Evolutionary conservation across 2,888 invertebrate species (phyloP).

Genomic region (Mesorhabditis sp.): DNA sequence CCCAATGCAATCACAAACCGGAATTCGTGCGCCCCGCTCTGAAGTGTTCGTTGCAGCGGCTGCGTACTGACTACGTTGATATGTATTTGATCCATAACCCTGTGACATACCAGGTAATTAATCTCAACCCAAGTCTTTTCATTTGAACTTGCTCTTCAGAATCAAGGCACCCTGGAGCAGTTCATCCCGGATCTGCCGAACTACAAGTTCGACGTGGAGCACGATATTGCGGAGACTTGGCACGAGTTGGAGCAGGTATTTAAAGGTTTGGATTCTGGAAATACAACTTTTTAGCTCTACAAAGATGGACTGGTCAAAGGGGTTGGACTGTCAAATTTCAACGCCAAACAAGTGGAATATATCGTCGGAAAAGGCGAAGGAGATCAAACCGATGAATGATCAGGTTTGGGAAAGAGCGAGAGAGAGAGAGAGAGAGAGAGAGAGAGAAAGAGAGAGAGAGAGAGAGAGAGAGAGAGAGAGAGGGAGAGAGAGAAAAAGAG

Average conservation of each 20-base stretch:
- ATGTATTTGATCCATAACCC: slow-evolving; percentile 19
- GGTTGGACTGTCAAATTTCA: slow-evolving; percentile 30
- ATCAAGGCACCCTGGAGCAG: not conserved
- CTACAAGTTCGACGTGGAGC: not conserved
- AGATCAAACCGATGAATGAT: slow-evolving; percentile 37
- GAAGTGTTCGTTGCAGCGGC: slow-evolving; percentile 15
- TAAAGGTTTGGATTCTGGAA: slow-evolving; percentile 7
- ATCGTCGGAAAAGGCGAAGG: slow-evolving; percentile 17
- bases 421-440: no score
- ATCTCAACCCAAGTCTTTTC: not conserved
- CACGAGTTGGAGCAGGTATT: slow-evolving; percentile 25
- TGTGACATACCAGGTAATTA: not conserved
- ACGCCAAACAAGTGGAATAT: slow-evolving; percentile 19
- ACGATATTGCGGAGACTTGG: slow-evolving; percentile 24
- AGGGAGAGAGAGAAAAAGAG: not conserved
- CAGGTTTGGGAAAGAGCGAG: slow-evolving; percentile 26
- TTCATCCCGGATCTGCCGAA: not conserved
- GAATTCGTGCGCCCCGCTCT: slow-evolving; percentile 15
- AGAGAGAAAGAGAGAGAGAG: not conserved
- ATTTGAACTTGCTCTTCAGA: not conserved
- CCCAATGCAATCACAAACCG: slow-evolving; percentile 16
- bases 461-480: no score
- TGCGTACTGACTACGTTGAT: slow-evolving; percentile 26
- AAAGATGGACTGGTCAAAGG: slow-evolving; percentile 15
- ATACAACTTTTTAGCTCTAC: slow-evolving; percentile 15